phyloP scores from a whole-genome alignment of 2,113 vertebrate genomes.

The Mesocricetus auratus region DNA sequence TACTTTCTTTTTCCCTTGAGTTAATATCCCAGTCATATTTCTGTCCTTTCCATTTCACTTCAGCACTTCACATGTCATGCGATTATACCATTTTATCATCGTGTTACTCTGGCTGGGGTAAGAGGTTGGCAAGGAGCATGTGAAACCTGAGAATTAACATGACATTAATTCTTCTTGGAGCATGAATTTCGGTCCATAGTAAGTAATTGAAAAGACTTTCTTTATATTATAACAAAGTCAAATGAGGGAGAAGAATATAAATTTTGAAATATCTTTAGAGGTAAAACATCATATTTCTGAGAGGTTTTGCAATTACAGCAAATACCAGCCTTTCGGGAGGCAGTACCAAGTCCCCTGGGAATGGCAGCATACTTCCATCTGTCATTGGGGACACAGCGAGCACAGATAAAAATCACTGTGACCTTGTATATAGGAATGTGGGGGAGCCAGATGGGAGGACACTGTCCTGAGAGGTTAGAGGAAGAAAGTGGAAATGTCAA shows the following conservation, averaged over 20 bases:
- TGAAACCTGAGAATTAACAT: slow-evolving; percentile 67
- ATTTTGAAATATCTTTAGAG: slow-evolving; percentile 70
- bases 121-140: slow-evolving; percentile 21
- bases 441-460: background rate
- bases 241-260: slow-evolving; percentile 65
- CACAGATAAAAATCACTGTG: background rate
- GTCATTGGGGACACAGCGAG: background rate
- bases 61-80: slow-evolving; percentile 29
- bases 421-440: background rate
- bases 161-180: slow-evolving; percentile 71
- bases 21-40: slow-evolving; percentile 71
- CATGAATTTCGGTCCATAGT: slow-evolving; percentile 66
- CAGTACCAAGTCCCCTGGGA: background rate
- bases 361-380: background rate
- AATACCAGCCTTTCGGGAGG: slow-evolving; percentile 1
- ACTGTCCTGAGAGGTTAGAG: background rate
- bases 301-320: slow-evolving; percentile 59
- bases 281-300: slow-evolving; percentile 69
- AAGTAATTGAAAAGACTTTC: slow-evolving; percentile 68
- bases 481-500: background rate
- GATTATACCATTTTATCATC: slow-evolving; percentile 57
- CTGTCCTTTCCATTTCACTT: slow-evolving; percentile 68
- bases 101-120: slow-evolving; percentile 42
- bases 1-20: slow-evolving; percentile 60
- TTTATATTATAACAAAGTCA: slow-evolving; percentile 72